Conservation (phyloP, 2,888 invertebrate genomes). For the Phlogophora meticulosa region DNA sequence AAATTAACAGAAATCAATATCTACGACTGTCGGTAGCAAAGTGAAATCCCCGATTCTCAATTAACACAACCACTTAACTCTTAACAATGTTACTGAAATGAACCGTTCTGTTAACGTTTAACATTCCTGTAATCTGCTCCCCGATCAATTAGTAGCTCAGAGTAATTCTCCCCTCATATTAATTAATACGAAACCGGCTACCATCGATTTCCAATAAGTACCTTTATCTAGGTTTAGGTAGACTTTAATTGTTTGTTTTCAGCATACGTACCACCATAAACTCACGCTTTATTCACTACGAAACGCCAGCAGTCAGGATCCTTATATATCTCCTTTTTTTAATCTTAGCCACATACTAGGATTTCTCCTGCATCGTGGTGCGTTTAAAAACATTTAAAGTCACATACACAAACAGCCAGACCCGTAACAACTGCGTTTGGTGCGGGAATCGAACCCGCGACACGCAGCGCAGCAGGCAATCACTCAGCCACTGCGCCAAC, state of each 20-base stretch:
- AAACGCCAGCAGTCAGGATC: too few relatives aligned
- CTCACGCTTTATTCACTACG: too few relatives aligned
- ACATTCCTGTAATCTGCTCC: constrained; percentile 36
- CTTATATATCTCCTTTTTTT: too few relatives aligned
- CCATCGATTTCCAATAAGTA: constrained; percentile 54
- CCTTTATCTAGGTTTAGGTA: background rate
- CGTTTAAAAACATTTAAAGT: too few relatives aligned
- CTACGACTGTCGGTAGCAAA: background rate
- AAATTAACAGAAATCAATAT: constrained; percentile 35
- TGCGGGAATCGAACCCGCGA: too few relatives aligned
- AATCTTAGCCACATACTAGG: too few relatives aligned
- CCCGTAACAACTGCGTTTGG: too few relatives aligned
- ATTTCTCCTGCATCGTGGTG: too few relatives aligned
- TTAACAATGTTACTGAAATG: constrained; percentile 31
- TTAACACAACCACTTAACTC: constrained; percentile 24
- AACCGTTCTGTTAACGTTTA: constrained; percentile 23
- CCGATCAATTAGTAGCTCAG: constrained; percentile 41
- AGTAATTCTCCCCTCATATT: constrained; percentile 34
- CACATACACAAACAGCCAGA: too few relatives aligned
- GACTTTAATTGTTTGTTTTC: constrained; percentile 7
- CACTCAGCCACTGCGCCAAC: too few relatives aligned
- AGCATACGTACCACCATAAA: background rate
- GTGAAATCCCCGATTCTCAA: constrained; percentile 21
- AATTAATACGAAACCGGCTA: constrained; percentile 23
- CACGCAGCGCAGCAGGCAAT: too few relatives aligned